Conservation (phyloP, 2,113 vertebrate genomes). For the Clarias gariepinus region DNA sequence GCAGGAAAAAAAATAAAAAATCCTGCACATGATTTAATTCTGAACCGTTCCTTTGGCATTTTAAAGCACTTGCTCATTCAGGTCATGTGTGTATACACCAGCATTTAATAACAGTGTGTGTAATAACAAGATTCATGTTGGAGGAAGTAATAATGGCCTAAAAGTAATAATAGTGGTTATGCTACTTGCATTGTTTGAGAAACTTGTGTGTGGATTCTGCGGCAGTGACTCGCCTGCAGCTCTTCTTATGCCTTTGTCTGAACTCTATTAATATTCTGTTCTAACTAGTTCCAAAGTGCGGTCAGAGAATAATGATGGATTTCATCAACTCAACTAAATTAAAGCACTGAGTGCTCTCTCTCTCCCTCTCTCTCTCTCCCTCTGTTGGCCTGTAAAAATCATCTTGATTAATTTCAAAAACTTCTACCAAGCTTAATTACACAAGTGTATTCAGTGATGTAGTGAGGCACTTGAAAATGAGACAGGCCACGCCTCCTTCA, state of each 20-base stretch:
- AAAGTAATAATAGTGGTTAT: too few relatives aligned
- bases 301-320: conserved; percentile 43
- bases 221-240: neutral
- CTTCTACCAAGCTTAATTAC: too few relatives aligned
- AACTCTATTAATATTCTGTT: neutral
- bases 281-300: neutral
- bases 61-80: neutral
- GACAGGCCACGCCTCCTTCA: neutral
- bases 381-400: neutral
- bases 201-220: neutral
- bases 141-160: neutral
- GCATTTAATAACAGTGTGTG: neutral
- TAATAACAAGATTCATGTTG: neutral
- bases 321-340: conserved; percentile 51
- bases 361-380: neutral
- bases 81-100: neutral
- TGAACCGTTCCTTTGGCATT: neutral
- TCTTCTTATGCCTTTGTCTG: too few relatives aligned
- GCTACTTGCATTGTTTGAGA: neutral
- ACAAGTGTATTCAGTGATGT: too few relatives aligned
- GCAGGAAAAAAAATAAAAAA: neutral
- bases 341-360: conserved; percentile 16
- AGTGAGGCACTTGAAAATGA: neutral
- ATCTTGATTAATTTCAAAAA: too few relatives aligned
- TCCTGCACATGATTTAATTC: neutral